Conservation (phyloP, 2,888 invertebrate genomes). For the Venustoraphidia nigricollis region DNA sequence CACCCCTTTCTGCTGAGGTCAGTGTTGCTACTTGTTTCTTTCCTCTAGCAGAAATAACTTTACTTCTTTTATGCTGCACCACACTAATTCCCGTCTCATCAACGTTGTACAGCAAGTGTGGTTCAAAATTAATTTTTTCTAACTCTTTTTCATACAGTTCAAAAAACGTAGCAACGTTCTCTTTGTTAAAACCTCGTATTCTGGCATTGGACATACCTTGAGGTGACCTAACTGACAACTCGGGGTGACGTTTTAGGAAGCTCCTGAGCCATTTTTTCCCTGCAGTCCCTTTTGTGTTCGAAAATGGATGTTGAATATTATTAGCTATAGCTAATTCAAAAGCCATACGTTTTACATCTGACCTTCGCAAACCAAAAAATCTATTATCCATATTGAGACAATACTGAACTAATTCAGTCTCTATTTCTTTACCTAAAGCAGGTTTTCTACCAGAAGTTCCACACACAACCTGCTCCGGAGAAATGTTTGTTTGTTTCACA, state of each 20-base stretch:
- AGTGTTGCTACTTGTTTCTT: constrained; percentile 15
- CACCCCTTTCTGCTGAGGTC: constrained; percentile 16
- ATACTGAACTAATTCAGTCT: constrained; percentile 13
- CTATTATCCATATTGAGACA: constrained; percentile 13
- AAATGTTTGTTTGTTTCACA: not conserved
- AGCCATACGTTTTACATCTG: constrained; percentile 14
- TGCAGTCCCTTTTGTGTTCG: constrained; percentile 13
- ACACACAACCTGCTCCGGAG: constrained; percentile 2
- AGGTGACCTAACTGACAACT: constrained; percentile 15
- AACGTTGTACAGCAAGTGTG: constrained; percentile 11
- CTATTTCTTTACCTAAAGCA: constrained; percentile 13
- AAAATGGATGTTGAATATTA: constrained; percentile 14
- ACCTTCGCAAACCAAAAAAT: constrained; percentile 16
- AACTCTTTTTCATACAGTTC: constrained; percentile 14
- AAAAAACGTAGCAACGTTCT: constrained; percentile 15
- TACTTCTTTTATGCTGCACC: constrained; percentile 12
- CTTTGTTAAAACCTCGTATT: constrained; percentile 17
- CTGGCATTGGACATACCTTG: constrained; percentile 16
- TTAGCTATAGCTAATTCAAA: constrained; percentile 14
- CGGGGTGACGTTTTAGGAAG: constrained; percentile 16
- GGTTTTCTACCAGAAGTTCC: constrained; percentile 9
- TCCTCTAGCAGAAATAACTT: constrained; percentile 15
- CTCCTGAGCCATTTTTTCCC: constrained; percentile 16
- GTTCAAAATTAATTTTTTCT: constrained; percentile 14
- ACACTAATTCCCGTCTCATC: constrained; percentile 17